Percentiles rank a stretch among this genome's conserved stretches.
These are phyloP conservation scores for Ditylenchus dipsaci DNA, from an alignment of 1,140 invertebrate species.

Conservation along the genomic window DNA sequence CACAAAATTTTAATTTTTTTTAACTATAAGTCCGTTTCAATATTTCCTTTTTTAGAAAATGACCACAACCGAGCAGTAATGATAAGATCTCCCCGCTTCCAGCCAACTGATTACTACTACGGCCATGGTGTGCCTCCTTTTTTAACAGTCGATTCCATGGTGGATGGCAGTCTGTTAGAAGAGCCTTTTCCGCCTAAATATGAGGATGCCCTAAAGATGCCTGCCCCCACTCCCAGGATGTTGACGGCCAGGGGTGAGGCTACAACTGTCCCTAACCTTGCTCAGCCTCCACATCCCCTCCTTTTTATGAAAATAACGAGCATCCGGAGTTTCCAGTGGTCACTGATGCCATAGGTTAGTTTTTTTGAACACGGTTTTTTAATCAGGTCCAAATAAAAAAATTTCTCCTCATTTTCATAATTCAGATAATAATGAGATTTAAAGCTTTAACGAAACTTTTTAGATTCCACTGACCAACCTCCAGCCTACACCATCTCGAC, in stretches of 20 bases:
- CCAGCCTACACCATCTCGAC: neutral
- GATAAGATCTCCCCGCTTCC: neutral
- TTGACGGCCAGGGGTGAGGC: neutral
- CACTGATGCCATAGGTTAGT: too few relatives aligned
- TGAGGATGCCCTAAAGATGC: neutral
- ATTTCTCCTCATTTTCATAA: too few relatives aligned
- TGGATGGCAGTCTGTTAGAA: neutral
- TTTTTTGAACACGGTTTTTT: neutral
- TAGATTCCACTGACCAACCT: too few relatives aligned
- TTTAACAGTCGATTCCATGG: neutral
- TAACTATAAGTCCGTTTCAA: too few relatives aligned
- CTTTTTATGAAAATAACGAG: neutral
- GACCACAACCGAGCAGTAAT: neutral
- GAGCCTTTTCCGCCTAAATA: constrained; percentile 1
- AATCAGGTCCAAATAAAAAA: too few relatives aligned
- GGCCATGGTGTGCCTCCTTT: neutral
- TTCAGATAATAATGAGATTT: too few relatives aligned
- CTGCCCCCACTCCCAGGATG: neutral
- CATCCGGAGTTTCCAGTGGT: too few relatives aligned
- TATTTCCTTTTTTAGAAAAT: too few relatives aligned
- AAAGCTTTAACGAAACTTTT: too few relatives aligned
- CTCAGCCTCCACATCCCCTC: neutral
- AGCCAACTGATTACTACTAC: neutral
- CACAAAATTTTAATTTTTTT: too few relatives aligned
- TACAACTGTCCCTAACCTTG: neutral